Base-by-base conservation (phyloP, 2,797 vertebrate species). In the Myripristis jacobus region DNA sequence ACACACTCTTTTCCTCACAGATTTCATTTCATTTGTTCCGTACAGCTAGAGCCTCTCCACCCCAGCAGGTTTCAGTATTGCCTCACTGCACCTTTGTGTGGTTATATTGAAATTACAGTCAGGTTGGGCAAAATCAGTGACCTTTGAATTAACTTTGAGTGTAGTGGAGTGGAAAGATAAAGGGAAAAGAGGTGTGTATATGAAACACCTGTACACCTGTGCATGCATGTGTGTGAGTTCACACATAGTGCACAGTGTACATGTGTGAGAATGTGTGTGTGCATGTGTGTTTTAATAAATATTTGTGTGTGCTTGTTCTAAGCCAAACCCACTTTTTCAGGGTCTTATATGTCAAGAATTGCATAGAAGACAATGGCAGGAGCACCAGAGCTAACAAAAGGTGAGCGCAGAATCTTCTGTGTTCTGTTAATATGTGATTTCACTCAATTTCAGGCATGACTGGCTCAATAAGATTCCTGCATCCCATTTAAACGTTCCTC, bases 391-490 rank as follows among this genome's bases (percentile, higher is more conserved):
- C 73, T 82, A 79, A 90, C 81, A 88, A 90, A 88, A 89, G 85
- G 79, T 82, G 70, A 87, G 77, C 54, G 66, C 11, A 72, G 79
- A 85, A 86, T 89, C 82, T 82, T 73, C 81, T 79, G 80, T 91
- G 90, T 92, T 90, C 71, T 52, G 56, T 87, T 88, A 93, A 92
- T 89, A 77, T 90, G 85, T 44, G 86, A 93, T 92, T 91, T 92
- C 82, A 92, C 88, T 88, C 90, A 93, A 94, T 94, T 94, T 94
- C 92, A 94, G 91, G 92, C 92, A 86, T 91, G 91, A 82, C 81
- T 89, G 88, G 71, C 82, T 85, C 86, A 89, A 83, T 91, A 91
- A 87, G 90, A 93, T 87, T 88, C 85, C 71, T 80, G 86, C 80
- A 83, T 91, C 89, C 85, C 88, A 87, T 92, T 92, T 89, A 91